A percentile compares a stretch with the other conserved stretches of the same genome.
These are phyloP conservation scores for Sceliomorpha sp. DNA, from an alignment of 2,888 invertebrate genomes.

Conservation along the genomic window DNA sequence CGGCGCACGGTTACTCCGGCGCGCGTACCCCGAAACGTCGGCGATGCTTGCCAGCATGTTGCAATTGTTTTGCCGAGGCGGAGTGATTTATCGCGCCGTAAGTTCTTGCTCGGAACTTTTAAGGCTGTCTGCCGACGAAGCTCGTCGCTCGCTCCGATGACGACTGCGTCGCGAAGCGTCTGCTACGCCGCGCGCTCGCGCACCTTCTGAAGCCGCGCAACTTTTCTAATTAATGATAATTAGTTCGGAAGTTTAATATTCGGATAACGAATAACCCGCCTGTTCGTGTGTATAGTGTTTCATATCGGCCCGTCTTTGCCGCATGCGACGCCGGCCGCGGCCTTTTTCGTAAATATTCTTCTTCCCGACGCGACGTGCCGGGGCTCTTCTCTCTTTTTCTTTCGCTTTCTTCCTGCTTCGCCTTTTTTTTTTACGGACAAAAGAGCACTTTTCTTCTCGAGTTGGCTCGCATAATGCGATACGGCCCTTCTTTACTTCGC, in stretches of 20 bases:
- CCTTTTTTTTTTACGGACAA: too few relatives aligned
- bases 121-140: slow-evolving; percentile 49
- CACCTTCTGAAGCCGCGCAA: slow-evolving; percentile 59
- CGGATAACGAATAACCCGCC: slow-evolving; percentile 73
- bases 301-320: slow-evolving; percentile 26
- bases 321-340: slow-evolving; percentile 6
- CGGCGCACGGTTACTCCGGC: slow-evolving; percentile 3
- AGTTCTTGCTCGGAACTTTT: slow-evolving; percentile 65
- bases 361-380: too few relatives aligned
- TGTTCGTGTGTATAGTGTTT: slow-evolving; percentile 62
- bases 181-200: slow-evolving; percentile 17
- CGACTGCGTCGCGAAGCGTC: slow-evolving; percentile 23
- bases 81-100: slow-evolving; percentile 53
- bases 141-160: slow-evolving; percentile 21
- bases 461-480: too few relatives aligned
- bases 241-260: slow-evolving; percentile 70
- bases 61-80: slow-evolving; percentile 60
- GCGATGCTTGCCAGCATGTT: slow-evolving; percentile 52
- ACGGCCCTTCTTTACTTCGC: too few relatives aligned
- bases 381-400: too few relatives aligned
- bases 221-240: slow-evolving; percentile 80
- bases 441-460: too few relatives aligned
- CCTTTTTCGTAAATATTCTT: slow-evolving; percentile 43
- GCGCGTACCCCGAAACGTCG: slow-evolving; percentile 39
- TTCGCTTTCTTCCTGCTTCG: too few relatives aligned